Conservation (phyloP, 2,888 invertebrate species). For the Eledona agricola region DNA sequence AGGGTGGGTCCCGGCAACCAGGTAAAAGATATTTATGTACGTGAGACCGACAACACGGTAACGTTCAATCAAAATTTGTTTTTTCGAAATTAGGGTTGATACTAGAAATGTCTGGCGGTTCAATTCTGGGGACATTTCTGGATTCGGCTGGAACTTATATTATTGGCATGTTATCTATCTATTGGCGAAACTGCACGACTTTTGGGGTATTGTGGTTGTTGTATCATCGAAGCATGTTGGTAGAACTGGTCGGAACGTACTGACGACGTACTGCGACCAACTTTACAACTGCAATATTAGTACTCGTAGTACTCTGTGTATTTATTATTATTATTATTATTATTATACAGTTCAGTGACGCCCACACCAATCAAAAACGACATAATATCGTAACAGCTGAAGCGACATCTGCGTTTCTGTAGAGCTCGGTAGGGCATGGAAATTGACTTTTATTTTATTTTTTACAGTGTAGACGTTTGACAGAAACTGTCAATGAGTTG, state of each 20-base stretch:
- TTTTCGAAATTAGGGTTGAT: slow-evolving; percentile 27
- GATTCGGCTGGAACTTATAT: slow-evolving; percentile 17
- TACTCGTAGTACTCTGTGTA: slow-evolving; percentile 24
- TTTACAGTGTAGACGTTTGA: too few relatives aligned
- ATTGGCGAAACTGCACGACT: slow-evolving; percentile 47
- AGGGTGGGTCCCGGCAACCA: slow-evolving; percentile 81
- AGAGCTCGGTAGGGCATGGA: too few relatives aligned
- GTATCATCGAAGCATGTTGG: slow-evolving; percentile 42
- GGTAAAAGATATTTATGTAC: slow-evolving; percentile 75
- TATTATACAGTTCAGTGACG: too few relatives aligned
- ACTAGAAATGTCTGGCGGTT: slow-evolving; percentile 11
- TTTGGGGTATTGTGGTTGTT: slow-evolving; percentile 35
- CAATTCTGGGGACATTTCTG: slow-evolving; percentile 7
- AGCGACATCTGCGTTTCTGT: too few relatives aligned
- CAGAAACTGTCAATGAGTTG: too few relatives aligned
- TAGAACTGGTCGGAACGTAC: slow-evolving; percentile 47
- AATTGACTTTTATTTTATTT: too few relatives aligned
- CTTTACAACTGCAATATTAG: slow-evolving; percentile 21
- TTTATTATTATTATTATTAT: too few relatives aligned
- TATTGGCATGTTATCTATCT: slow-evolving; percentile 44
- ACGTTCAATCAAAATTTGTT: slow-evolving; percentile 55
- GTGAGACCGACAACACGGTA: slow-evolving; percentile 66
- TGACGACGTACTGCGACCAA: slow-evolving; percentile 47
- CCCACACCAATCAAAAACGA: too few relatives aligned
- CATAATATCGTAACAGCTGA: too few relatives aligned